Evolutionary conservation across 2,797 vertebrate species (phyloP), one percentile per base, ranked within the genome.

Genomic region (Phoxinus dragarum): DNA sequence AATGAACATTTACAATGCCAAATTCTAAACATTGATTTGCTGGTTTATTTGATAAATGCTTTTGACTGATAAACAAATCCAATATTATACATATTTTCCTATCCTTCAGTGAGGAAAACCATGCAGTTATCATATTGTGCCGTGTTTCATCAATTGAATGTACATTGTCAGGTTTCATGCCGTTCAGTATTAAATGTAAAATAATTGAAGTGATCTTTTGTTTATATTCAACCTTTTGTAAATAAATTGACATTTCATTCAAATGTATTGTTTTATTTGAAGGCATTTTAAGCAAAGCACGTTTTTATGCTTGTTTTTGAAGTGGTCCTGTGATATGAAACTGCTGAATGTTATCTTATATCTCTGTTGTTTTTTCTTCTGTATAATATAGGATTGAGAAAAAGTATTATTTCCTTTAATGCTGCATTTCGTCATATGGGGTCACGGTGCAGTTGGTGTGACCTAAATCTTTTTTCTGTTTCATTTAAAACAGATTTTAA

Each of bases 211-310:
- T 38, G 9, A 40, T 67, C 21, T 80, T 19, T 19, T 76, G 49
- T 82, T 85, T 88, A 61, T 85, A 73, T 79, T 17, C 27, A 66
- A 56, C 59, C 9, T 88, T 88, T 86, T 88, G 31, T 84, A 86
- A 84, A 80, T 86, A 84, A 86, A 88, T 69, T 8, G 8, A 38
- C 49, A 52, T 80, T 71, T 73, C n/a, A 80, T 72, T 27, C 12
- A 21, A 79, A 47, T 16, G 42, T 47, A 38, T 64, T 34, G n/a
- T 19, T 52, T 80, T 4, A 49, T 66, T 36, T 44, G 4, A 31
- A 47, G 42, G 23, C 14, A 42, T 67, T 64, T 79, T 8, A 40
- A 21, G n/a, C 40, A 64, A 52, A 34, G 47, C 72, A 8, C 23
- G 21, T 23, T 3, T 66, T 3, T 66, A 3, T 66, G 34, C 5